A percentile compares a stretch with the other conserved stretches of the same genome.
These are phyloP conservation scores for Pseudochirops corinnae DNA, from an alignment of 2,797 vertebrate species.

Conservation along the genomic window DNA sequence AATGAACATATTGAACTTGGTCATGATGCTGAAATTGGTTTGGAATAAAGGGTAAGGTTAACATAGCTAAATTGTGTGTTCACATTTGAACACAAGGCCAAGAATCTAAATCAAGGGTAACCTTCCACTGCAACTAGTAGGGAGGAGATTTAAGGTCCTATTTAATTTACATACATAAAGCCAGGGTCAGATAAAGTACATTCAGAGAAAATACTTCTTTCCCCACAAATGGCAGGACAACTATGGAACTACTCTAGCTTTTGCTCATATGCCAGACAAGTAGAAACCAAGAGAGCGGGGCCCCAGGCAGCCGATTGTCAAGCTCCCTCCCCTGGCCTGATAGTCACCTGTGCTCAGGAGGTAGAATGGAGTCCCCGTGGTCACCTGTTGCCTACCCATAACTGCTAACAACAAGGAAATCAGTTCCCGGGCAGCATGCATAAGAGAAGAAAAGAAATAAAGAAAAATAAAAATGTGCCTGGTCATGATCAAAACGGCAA, in stretches of 20 bases:
- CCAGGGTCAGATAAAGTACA: neutral
- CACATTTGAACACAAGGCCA: neutral
- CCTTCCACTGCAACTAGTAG: neutral
- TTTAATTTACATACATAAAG: neutral
- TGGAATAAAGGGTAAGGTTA: neutral
- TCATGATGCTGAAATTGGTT: neutral
- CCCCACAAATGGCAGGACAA: neutral
- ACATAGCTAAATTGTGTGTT: neutral
- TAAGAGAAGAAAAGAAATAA: slow-evolving; percentile 89
- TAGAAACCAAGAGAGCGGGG: slow-evolving; percentile 40
- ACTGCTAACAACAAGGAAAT: slow-evolving; percentile 96
- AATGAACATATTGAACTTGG: neutral
- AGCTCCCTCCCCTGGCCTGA: slow-evolving; percentile 83
- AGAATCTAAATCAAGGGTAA: neutral
- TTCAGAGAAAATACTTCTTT: neutral
- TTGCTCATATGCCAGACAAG: slow-evolving; percentile 60
- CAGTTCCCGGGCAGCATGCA: slow-evolving; percentile 95
- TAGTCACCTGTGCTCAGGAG: slow-evolving; percentile 99
- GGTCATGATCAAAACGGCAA: slow-evolving; percentile 76
- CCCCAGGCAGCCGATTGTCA: slow-evolving; percentile 60
- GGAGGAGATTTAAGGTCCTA: neutral
- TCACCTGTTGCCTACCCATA: slow-evolving; percentile 97
- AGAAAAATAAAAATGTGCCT: slow-evolving; percentile 89
- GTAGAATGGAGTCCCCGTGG: slow-evolving; percentile 94
- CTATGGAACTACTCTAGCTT: neutral